Evolutionary conservation across 2,888 invertebrate species (phyloP).

Genomic region (Apamea crenata): DNA sequence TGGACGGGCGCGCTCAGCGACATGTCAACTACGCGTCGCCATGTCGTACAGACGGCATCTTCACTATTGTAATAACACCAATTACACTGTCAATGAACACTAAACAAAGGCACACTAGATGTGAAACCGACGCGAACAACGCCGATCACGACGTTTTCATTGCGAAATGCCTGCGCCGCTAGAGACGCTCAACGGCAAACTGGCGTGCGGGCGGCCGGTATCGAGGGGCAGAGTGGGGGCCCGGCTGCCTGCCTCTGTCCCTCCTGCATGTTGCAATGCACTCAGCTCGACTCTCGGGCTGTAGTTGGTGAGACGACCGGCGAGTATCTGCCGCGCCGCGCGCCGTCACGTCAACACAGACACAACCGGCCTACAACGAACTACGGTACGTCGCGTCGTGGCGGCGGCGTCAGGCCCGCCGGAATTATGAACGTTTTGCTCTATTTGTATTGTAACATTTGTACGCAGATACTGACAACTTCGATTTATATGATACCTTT

Average conservation of each 20-base stretch:
- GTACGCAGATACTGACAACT: slow-evolving; percentile 56
- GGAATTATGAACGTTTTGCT: slow-evolving; percentile 67
- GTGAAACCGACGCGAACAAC: slow-evolving; percentile 76
- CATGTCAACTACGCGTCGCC: slow-evolving; percentile 89
- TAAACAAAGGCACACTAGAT: slow-evolving; percentile 85
- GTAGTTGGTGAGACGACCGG: slow-evolving; percentile 71
- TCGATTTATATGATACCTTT: slow-evolving; percentile 37
- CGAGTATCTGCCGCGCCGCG: slow-evolving; percentile 68
- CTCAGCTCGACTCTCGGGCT: slow-evolving; percentile 79
- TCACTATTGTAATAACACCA: slow-evolving; percentile 79
- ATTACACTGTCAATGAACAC: slow-evolving; percentile 81
- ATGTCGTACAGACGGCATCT: slow-evolving; percentile 81
- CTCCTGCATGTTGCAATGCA: slow-evolving; percentile 88
- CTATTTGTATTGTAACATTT: slow-evolving; percentile 65
- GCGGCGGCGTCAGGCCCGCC: slow-evolving; percentile 48
- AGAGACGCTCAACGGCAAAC: slow-evolving; percentile 88
- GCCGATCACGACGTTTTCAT: slow-evolving; percentile 76
- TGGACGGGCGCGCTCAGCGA: slow-evolving; percentile 89
- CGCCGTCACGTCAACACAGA: slow-evolving; percentile 72
- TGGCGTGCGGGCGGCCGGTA: slow-evolving; percentile 81
- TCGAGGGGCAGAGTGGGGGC: slow-evolving; percentile 85
- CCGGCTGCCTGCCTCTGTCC: slow-evolving; percentile 81
- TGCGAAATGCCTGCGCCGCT: slow-evolving; percentile 84
- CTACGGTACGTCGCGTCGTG: slow-evolving; percentile 44
- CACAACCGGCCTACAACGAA: slow-evolving; percentile 64